A percentile compares a stretch with the other conserved stretches of the same genome.
Conservation (phyloP, 2,113 vertebrate genomes). For the Callipepla californica region DNA sequence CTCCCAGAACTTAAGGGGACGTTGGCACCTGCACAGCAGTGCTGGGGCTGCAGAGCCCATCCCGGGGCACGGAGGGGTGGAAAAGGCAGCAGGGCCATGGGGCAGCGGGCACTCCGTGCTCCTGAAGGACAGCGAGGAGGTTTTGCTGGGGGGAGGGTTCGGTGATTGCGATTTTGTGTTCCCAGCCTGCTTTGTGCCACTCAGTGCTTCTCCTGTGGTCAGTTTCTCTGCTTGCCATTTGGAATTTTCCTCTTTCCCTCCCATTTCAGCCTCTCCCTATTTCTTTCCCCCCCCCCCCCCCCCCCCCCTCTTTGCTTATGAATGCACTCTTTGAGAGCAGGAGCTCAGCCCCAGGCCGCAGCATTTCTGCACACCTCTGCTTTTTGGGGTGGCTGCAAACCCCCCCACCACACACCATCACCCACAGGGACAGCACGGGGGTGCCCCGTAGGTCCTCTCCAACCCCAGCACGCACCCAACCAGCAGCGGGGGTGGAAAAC, state of each 20-base stretch:
- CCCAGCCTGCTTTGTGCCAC: not conserved
- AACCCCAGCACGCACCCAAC: not conserved
- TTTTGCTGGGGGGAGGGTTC: not conserved
- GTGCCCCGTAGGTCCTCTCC: not conserved
- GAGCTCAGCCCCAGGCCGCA: not conserved
- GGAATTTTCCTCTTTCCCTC: conserved; percentile 1
- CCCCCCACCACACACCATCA: too few relatives aligned
- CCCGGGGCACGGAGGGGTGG: not conserved
- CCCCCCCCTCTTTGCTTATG: not conserved
- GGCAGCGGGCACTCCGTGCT: fast-evolving
- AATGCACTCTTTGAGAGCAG: not conserved
- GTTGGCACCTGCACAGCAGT: too few relatives aligned
- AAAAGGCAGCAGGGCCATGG: fast-evolving
- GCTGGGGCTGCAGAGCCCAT: not conserved
- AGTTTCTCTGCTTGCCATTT: not conserved
- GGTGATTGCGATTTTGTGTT: fast-evolving
- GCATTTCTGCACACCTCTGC: not conserved
- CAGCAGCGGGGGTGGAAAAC: too few relatives aligned
- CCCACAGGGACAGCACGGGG: not conserved
- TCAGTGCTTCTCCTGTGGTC: fast-evolving
- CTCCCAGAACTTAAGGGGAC: too few relatives aligned
- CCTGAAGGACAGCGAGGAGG: not conserved
- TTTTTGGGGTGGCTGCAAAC: not conserved
- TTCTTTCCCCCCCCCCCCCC: fast-evolving
- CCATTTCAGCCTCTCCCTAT: fast-evolving